Base-by-base conservation (phyloP, 2,888 invertebrate species). In the Metopia argyrocephala region DNA sequence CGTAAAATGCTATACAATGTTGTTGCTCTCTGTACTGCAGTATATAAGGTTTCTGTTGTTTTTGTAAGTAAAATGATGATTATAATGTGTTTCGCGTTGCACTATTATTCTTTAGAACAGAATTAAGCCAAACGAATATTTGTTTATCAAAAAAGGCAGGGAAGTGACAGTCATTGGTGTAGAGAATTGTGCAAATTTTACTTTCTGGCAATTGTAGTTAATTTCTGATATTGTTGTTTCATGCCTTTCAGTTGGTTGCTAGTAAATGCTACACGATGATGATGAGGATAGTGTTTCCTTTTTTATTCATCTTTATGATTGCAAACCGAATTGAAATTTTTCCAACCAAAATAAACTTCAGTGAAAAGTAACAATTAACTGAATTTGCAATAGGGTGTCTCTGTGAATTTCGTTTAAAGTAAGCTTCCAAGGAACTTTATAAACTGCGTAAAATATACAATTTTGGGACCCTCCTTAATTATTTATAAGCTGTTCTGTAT, bases 311-410 rank as follows among this genome's bases (percentile, higher is more conserved):
- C 31, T 12, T 3, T 12, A 38, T 4, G 15, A 38, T 38, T 38
- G 9, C 15, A 38, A 38, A 38, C 38, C 3, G 38, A 38, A 2
- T 6, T 38, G 38, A 38, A 38, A 9, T 38, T 38, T 38, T 38
- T n/a, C 48, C 25, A 45, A 48, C 62, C 20, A 18, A 1, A 62
- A 48, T 6, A 56, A 18, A 68, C 56, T 68, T 57, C 54, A 56
- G 7, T 45, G 54, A 38, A 68, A 25, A 23, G 70, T 20, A 70
- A 50, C 70, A 70, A 70, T 70, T 70, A 70, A 70, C 59, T 59
- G 18, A 18, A 27, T 38, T 25, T 12, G 28, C 20, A 20, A 2
- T 48, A 48, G 48, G 20, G 48, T n/a, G 5, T 20, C 20, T 18
- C 48, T 3, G 18, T 12, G 12, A 38, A 12, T 38, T n/a, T n/a